A percentile compares a stretch with the other conserved stretches of the same genome.
Conservation (phyloP, 2,888 invertebrate species). For the Gnatocerus cornutus region DNA sequence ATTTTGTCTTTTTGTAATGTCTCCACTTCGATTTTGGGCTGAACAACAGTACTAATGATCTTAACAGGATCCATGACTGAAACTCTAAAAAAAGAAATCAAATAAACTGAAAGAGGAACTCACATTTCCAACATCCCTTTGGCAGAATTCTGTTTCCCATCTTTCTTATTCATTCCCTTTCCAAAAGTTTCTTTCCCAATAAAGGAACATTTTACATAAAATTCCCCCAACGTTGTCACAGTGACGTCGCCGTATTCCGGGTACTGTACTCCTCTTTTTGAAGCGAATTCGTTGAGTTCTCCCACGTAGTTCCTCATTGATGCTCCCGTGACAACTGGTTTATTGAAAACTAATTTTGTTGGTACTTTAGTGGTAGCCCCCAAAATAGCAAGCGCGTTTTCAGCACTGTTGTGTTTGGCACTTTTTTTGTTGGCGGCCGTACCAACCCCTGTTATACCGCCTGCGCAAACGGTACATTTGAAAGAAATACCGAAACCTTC, state of each 20-base stretch:
- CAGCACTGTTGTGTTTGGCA: conserved; percentile 33
- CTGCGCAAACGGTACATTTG: conserved; percentile 20
- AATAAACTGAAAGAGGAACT: conserved; percentile 9
- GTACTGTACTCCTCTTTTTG: neutral
- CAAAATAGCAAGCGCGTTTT: conserved; percentile 3
- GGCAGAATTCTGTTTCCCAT: conserved; percentile 23
- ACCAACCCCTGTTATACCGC: conserved; percentile 10
- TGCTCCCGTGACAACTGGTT: neutral
- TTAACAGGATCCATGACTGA: neutral
- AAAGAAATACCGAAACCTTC: conserved; percentile 10
- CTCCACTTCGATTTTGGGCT: neutral
- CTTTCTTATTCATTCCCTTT: conserved; percentile 24
- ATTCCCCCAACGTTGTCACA: neutral
- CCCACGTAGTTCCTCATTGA: conserved; percentile 12
- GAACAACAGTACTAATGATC: neutral
- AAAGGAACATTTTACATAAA: conserved; percentile 18
- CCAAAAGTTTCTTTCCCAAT: conserved; percentile 5
- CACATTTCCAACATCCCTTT: conserved; percentile 29
- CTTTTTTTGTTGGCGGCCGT: conserved; percentile 3
- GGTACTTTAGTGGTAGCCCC: too few relatives aligned
- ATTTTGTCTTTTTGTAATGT: neutral
- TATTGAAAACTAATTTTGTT: neutral
- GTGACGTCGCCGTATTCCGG: conserved; percentile 10
- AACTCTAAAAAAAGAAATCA: neutral
- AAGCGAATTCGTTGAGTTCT: conserved; percentile 22